Base-by-base conservation (phyloP, 2,113 vertebrate genomes). In the Engystomops pustulosus region DNA sequence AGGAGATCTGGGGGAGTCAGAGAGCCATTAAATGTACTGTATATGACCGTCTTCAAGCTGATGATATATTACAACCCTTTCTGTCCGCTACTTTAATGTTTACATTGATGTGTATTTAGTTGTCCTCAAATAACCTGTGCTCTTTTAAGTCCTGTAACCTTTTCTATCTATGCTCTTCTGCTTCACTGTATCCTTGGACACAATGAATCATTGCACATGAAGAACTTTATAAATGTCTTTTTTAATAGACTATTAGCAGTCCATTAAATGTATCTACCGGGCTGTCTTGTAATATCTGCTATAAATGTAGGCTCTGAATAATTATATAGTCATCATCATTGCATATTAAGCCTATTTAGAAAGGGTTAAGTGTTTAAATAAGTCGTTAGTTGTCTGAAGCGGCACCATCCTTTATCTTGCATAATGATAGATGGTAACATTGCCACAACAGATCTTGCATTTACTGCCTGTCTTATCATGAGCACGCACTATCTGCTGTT, bases 391-490 rank as follows among this genome's bases (percentile, higher is more conserved):
- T 81, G 80, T 81, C 80, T 44, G 38, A 20, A 20, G 5, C 3
- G 15, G 47, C 38, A 55, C 49, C 15, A 44, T 71, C 15, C 23
- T 53, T 81, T 81, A 81, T 81, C 80, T 81, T 71, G 34, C 80
- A 71, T 53, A 20, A 53, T 81, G 67, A 81, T 81, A 69, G 53
- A 81, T 81, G 34, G 80, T 34, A 72, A 41, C 23, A 72, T 71
- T 53, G 30, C 34, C 49, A 53, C 80, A 55, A 58, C 47, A 38
- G n/a, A 72, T 70, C 23, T 55, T 55, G 67, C 67, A 72, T 81
- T 81, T 81, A 71, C 47, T 81, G 53, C 32, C 80, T 71, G 67
- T 81, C 80, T 71, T 81, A 81, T 81, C 80, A 71, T 81, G 80
- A 81, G 34, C 67, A 58, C 34, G 53, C 68, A 71, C 47, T 38